These are phyloP conservation scores for Cinclus cinclus DNA, from an alignment of 2,113 vertebrate species.

Conservation along the genomic window DNA sequence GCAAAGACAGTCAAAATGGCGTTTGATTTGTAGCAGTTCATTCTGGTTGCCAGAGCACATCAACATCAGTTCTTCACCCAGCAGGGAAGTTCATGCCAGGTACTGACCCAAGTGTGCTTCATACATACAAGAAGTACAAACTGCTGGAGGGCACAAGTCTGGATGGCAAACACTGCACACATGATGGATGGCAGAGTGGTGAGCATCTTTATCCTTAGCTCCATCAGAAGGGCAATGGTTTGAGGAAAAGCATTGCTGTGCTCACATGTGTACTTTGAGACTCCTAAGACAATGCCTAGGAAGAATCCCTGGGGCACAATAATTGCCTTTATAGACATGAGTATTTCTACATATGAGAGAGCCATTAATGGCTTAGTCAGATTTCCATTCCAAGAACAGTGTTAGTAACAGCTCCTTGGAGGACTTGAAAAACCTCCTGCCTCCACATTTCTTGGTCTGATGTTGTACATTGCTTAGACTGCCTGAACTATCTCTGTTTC, in stretches of 20 bases:
- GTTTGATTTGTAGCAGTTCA: not conserved
- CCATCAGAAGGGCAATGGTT: not conserved
- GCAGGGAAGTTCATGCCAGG: not conserved
- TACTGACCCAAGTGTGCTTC: not conserved
- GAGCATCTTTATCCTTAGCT: not conserved
- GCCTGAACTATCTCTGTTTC: not conserved
- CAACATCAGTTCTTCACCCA: not conserved
- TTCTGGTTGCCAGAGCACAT: not conserved
- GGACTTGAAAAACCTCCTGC: not conserved
- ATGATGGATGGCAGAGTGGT: rapidly evolving
- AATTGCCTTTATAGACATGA: not conserved
- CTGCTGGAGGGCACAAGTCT: not conserved
- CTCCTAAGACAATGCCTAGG: not conserved
- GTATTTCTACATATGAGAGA: not conserved
- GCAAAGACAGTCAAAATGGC: not conserved
- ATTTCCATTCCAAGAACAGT: not conserved
- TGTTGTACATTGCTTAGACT: not conserved
- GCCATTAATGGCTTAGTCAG: not conserved
- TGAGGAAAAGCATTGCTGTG: not conserved
- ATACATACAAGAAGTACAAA: not conserved
- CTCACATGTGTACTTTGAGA: rapidly evolving
- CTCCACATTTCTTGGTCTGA: not conserved
- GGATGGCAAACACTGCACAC: not conserved
- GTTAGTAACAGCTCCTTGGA: not conserved
- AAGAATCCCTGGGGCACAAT: not conserved